phyloP scores from a whole-genome alignment of 2,888 invertebrate species.

The Macrophya alboannulata region DNA sequence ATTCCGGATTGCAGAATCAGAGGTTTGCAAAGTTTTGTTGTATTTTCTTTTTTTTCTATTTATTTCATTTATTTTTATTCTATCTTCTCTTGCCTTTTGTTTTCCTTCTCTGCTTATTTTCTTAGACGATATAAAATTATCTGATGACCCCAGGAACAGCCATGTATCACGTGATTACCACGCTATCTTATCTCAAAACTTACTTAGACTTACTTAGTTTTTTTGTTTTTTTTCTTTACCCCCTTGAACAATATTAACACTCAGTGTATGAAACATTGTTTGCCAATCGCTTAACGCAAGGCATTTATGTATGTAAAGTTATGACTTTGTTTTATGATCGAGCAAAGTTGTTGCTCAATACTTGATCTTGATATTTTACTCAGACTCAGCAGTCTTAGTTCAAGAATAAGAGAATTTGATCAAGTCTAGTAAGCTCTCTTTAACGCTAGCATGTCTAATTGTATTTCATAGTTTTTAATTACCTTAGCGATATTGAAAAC shows the following conservation, averaged over 20 bases:
- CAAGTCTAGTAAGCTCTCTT: background rate
- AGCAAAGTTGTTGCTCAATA: background rate
- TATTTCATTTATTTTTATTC: background rate
- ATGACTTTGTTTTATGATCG: constrained; percentile 56
- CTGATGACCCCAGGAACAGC: constrained; percentile 24
- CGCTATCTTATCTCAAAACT: background rate
- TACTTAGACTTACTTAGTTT: background rate
- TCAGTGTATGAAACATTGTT: constrained; percentile 39
- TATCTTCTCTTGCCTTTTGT: background rate
- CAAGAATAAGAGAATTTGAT: background rate
- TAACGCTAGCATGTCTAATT: background rate
- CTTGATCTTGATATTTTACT: constrained; percentile 11
- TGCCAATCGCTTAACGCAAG: background rate
- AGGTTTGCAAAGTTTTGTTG: constrained; percentile 82
- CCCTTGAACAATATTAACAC: background rate
- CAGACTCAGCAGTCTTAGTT: background rate
- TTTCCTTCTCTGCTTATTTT: background rate
- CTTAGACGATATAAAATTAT: background rate
- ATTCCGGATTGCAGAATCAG: constrained; percentile 98
- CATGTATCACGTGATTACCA: background rate
- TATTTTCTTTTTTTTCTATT: background rate
- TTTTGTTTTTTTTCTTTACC: background rate
- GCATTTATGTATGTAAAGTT: constrained; percentile 66
- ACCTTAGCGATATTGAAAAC: background rate
- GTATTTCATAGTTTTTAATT: background rate